Conservation (phyloP, 2,113 vertebrate genomes). For the Oceanites oceanicus region DNA sequence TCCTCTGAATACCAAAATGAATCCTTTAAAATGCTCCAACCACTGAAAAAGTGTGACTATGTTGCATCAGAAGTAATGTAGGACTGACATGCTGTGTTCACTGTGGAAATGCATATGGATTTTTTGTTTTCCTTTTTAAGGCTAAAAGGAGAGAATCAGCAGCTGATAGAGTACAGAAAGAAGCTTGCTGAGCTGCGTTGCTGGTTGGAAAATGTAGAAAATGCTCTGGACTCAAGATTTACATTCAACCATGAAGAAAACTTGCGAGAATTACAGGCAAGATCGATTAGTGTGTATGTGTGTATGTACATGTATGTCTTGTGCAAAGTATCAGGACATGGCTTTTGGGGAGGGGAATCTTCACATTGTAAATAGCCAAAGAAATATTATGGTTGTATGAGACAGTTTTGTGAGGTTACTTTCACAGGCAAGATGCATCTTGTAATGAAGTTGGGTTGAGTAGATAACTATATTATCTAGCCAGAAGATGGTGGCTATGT, state of each 20-base stretch:
- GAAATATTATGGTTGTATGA: background rate
- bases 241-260: slow-evolving; percentile 74
- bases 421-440: background rate
- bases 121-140: slow-evolving; percentile 62
- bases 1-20: background rate
- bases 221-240: slow-evolving; percentile 68
- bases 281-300: background rate
- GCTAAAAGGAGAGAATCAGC: slow-evolving; percentile 79
- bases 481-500: background rate
- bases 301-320: background rate
- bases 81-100: background rate
- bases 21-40: background rate
- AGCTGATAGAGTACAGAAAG: slow-evolving; percentile 77
- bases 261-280: slow-evolving; percentile 84
- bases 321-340: background rate
- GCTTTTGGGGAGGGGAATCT: background rate
- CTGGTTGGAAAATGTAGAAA: slow-evolving; percentile 85
- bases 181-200: slow-evolving; percentile 75
- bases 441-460: accelerated
- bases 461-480: background rate
- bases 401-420: background rate
- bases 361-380: background rate
- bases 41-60: background rate
- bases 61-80: background rate
- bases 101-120: background rate